A percentile compares a stretch with the other conserved stretches of the same genome.
phyloP scores from a whole-genome alignment of 1,140 invertebrate species.

The Telenomus remus region DNA sequence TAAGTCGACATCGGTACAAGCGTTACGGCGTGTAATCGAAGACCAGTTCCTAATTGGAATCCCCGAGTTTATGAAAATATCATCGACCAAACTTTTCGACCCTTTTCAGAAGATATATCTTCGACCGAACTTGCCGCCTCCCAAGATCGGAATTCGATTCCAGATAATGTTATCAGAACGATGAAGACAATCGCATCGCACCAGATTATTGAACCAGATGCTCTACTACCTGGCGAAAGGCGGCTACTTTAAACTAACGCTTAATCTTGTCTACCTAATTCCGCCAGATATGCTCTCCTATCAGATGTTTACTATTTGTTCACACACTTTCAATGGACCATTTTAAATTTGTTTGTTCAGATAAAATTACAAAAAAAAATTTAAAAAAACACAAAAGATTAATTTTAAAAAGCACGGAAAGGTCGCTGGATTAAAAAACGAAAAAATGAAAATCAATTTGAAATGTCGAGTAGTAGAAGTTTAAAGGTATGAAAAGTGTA shows the following conservation, averaged over 20 bases:
- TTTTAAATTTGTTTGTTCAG: no score
- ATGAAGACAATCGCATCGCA: constrained; percentile 39
- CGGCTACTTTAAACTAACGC: constrained; percentile 26
- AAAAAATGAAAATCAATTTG: no score
- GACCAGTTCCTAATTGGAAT: constrained; percentile 6
- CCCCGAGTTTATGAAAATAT: constrained; percentile 7
- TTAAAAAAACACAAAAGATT: no score
- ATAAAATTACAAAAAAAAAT: no score
- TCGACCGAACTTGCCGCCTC: constrained; percentile 22
- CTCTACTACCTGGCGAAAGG: constrained; percentile 43
- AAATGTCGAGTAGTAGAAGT: no score
- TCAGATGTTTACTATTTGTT: no score
- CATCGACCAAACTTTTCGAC: no score
- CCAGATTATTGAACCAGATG: constrained; percentile 40
- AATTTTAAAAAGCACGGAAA: no score
- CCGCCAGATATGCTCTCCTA: constrained; percentile 26
- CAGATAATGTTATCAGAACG: constrained; percentile 33
- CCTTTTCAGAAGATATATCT: constrained; percentile 2
- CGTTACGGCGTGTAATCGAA: constrained; percentile 6
- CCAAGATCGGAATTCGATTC: constrained; percentile 34
- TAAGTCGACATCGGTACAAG: no score
- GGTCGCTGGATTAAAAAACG: no score
- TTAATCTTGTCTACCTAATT: constrained; percentile 49
- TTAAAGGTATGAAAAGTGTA: no score
- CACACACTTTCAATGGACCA: constrained; percentile 1